A percentile compares a stretch with the other conserved stretches of the same genome.
Evolutionary conservation across 2,113 vertebrate genomes (phyloP).

Genomic region (Myodes glareolus): DNA sequence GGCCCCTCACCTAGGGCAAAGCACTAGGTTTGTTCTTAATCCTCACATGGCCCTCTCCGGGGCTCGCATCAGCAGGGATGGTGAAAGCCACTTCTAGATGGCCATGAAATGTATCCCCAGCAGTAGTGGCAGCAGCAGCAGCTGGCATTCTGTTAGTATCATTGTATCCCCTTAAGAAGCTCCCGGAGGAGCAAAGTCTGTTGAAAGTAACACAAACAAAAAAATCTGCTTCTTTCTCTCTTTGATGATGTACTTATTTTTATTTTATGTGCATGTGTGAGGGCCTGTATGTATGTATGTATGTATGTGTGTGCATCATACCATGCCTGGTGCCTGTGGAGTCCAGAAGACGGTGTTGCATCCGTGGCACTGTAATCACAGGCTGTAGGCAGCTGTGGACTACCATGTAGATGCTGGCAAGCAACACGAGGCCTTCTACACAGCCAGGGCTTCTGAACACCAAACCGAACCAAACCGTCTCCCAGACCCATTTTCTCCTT

Average conservation of each 20-base stretch:
- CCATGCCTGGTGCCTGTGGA: background rate
- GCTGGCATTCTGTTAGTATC: conserved; percentile 49
- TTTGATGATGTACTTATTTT: background rate
- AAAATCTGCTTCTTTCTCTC: background rate
- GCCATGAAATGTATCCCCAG: background rate
- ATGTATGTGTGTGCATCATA: background rate
- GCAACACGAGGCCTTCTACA: background rate
- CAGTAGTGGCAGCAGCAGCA: conserved; percentile 14
- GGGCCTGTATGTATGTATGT: background rate
- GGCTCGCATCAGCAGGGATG: background rate
- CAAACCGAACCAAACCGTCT: background rate
- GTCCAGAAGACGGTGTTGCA: background rate
- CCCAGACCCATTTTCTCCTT: background rate
- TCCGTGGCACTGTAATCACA: background rate
- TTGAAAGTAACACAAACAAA: background rate
- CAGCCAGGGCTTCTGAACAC: background rate
- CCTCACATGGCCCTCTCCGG: background rate
- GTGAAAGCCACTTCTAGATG: background rate
- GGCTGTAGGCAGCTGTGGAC: background rate
- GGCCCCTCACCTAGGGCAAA: conserved; percentile 1
- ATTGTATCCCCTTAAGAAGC: background rate
- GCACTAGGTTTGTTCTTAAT: background rate
- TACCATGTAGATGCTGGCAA: background rate
- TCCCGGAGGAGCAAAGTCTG: background rate
- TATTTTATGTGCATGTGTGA: background rate